Evolutionary conservation across 2,113 vertebrate genomes (phyloP).

Genomic region (Taxidea taxus): DNA sequence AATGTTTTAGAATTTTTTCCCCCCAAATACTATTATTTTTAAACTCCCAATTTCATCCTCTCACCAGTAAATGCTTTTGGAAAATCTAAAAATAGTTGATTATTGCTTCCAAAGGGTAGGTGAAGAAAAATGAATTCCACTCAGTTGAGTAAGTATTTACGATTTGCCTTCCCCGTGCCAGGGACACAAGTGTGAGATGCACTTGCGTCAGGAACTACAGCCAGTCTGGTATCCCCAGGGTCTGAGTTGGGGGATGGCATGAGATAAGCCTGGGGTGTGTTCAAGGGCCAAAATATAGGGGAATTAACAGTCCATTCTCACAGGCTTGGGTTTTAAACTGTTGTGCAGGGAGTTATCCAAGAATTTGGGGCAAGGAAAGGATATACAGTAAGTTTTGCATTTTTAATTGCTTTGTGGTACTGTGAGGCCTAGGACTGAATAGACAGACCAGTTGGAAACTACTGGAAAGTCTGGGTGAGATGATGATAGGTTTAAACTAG

Average conservation of each 20-base stretch:
- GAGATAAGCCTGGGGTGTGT: background rate
- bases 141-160: background rate
- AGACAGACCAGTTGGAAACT: background rate
- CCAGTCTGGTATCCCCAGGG: background rate
- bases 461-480: background rate
- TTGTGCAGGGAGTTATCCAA: background rate
- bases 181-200: background rate
- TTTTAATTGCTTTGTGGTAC: background rate
- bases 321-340: background rate
- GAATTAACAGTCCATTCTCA: background rate
- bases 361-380: background rate
- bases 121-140: background rate
- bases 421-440: background rate
- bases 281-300: background rate
- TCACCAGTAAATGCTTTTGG: background rate
- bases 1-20: background rate
- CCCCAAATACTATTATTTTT: background rate
- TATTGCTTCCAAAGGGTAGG: background rate
- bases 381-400: background rate
- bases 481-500: background rate
- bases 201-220: background rate
- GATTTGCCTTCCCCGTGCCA: background rate
- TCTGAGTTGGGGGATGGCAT: no score
- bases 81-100: background rate
- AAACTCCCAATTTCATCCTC: background rate